These are phyloP conservation scores for Brienomyrus longianalis DNA, from an alignment of 2,113 vertebrate species.

Conservation along the genomic window DNA sequence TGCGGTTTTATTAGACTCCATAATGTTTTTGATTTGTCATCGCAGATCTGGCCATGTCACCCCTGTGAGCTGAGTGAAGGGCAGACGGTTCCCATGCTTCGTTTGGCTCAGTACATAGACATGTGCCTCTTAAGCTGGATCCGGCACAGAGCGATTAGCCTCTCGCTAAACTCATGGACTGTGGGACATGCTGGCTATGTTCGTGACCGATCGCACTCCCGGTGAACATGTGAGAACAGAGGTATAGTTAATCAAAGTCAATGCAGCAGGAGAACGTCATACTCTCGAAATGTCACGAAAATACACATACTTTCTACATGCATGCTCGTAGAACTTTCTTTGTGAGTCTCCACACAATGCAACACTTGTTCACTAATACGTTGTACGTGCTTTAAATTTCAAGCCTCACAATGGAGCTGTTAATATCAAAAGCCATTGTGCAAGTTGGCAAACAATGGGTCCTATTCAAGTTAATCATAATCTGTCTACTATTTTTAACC, in stretches of 20 bases:
- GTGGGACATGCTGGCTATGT: neutral
- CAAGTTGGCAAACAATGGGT: conserved; percentile 42
- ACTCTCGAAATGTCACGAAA: neutral
- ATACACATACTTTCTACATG: neutral
- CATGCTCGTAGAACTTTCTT: neutral
- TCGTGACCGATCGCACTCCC: neutral
- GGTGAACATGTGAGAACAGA: neutral
- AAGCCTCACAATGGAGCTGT: neutral
- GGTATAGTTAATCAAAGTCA: neutral
- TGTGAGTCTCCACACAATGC: neutral
- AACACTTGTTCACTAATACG: neutral
- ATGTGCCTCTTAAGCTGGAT: conserved; percentile 44
- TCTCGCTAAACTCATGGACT: conserved; percentile 28
- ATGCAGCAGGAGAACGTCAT: neutral
- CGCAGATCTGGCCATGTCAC: neutral
- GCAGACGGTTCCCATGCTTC: neutral
- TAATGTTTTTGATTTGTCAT: neutral
- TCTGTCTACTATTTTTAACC: conserved; percentile 51
- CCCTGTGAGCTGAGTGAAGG: neutral
- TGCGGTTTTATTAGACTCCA: neutral
- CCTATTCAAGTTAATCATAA: conserved; percentile 37
- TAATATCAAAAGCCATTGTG: conserved; percentile 31
- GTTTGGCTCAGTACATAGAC: conserved; percentile 25
- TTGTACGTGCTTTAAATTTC: neutral
- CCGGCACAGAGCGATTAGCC: conserved; percentile 20